Percentiles rank a stretch among this genome's conserved stretches.
These are phyloP conservation scores for Gymnogyps californianus DNA, from an alignment of 2,113 vertebrate genomes.

Conservation along the genomic window DNA sequence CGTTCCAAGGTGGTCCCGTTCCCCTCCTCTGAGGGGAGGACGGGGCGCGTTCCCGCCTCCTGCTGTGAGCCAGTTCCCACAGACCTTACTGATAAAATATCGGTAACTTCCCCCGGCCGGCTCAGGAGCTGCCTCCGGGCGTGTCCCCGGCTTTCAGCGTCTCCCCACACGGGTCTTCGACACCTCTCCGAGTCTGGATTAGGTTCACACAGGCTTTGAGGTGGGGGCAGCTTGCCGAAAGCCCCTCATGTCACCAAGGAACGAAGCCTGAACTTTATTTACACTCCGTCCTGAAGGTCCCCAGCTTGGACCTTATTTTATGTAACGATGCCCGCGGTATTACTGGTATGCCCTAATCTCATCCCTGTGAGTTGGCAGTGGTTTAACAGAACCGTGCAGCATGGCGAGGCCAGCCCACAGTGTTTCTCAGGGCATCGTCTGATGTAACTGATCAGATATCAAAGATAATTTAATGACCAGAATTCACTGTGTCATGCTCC, in stretches of 20 bases:
- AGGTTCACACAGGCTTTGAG: neutral
- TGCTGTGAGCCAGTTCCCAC: accelerated
- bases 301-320: accelerated
- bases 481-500: neutral
- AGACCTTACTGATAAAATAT: accelerated
- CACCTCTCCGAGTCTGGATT: neutral
- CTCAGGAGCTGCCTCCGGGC: neutral
- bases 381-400: neutral
- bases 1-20: accelerated
- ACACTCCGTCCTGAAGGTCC: too few relatives aligned
- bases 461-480: neutral
- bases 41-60: neutral
- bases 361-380: neutral
- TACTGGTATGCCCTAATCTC: neutral
- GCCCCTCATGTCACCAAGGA: accelerated
- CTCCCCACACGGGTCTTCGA: accelerated
- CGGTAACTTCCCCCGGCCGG: accelerated
- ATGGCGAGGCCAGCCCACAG: neutral
- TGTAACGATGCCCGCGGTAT: neutral
- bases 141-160: neutral
- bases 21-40: neutral
- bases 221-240: neutral
- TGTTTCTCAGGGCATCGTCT: neutral
- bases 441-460: neutral
- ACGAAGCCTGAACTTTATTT: neutral